Evolutionary conservation across 2,797 vertebrate genomes (phyloP), one percentile per base, ranked within the genome.

Genomic region (Lagocephalus sceleratus): DNA sequence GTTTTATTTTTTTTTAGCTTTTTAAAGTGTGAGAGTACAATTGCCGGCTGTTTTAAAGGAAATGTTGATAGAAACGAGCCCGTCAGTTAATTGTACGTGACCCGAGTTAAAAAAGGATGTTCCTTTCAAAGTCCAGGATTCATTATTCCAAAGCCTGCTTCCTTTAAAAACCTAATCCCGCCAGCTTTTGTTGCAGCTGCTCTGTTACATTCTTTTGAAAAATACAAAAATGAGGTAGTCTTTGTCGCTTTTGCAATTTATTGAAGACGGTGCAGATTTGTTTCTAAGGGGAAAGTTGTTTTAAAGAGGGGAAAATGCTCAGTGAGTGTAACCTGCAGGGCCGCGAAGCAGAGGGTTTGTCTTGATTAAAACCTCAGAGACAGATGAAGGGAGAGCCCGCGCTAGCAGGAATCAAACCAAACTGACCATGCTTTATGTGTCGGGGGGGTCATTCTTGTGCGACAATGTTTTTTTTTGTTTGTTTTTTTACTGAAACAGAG

Each of bases 321-420:
- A 29, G 23, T n/a, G 45, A 40, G 14, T 39, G 39, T 20, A 8
- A 48, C 46, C 39, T 22, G 20, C 22, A 22, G 2, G 51, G 21
- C 38, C 9, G n/a, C 2, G n/a, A 29, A 41, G 16, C 9, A 5
- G 14, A 4, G 10, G 20, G 23, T 25, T 50, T 26, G 10, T 41
- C 39, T 26, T 6, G 4, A 48, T 47, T 35, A 25, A 59, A 56
- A 54, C 14, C 46, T 29, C 40, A 14, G 29, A 39, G 16, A 52
- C 38, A 29, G 25, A 5, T 22, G 20, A 25, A 1, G 21, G 35
- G 3, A 2, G 32, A 47, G 8, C 11, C 8, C 9, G 54, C 48
- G 29, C 10, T 39, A 1, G 14, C 54, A 47, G 20, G 53, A 19
- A 54, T 51, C 48, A 57, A 17, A 51, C 54, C 44, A 57, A 15